Evolutionary conservation across 1,140 invertebrate species (phyloP).

Genomic region (Scylla paramamosain): DNA sequence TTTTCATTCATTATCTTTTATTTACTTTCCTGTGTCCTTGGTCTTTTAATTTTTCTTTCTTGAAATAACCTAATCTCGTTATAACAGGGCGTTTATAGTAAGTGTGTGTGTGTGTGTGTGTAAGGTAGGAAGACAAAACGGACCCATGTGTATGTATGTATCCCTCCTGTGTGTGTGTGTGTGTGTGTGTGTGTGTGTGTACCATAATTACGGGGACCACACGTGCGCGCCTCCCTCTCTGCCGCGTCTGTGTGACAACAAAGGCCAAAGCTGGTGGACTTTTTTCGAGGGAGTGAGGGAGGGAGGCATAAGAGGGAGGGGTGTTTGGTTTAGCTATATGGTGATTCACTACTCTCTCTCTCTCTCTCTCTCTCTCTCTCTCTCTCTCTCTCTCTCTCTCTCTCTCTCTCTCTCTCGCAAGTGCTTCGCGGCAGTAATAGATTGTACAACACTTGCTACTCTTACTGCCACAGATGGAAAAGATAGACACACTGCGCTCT

Average conservation of each 20-base stretch:
- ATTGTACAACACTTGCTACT: not conserved
- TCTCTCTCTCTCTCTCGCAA: not conserved
- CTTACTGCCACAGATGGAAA: not conserved
- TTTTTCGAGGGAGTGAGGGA: not conserved
- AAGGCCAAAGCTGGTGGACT: not conserved
- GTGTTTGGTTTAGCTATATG: not conserved
- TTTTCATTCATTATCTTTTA: not conserved
- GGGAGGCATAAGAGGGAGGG: not conserved
- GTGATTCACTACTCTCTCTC: not conserved
- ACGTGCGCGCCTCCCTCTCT: not conserved
- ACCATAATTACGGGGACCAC: slow-evolving; percentile 1
- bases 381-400: not conserved
- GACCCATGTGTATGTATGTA: not conserved
- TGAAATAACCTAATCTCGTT: not conserved
- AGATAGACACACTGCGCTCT: not conserved
- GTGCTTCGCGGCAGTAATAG: not conserved
- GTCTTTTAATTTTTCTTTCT: not conserved
- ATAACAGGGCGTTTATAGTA: not conserved
- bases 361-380: not conserved
- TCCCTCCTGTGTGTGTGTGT: not conserved
- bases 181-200: slow-evolving; percentile 27
- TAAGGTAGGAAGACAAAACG: not conserved
- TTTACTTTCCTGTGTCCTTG: not conserved
- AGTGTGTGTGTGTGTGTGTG: slow-evolving; percentile 19
- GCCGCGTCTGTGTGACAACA: slow-evolving; percentile 12